Percentiles rank a stretch among this genome's conserved stretches.
These are phyloP conservation scores for Pionites leucogaster DNA, from an alignment of 2,113 vertebrate species.

Conservation along the genomic window DNA sequence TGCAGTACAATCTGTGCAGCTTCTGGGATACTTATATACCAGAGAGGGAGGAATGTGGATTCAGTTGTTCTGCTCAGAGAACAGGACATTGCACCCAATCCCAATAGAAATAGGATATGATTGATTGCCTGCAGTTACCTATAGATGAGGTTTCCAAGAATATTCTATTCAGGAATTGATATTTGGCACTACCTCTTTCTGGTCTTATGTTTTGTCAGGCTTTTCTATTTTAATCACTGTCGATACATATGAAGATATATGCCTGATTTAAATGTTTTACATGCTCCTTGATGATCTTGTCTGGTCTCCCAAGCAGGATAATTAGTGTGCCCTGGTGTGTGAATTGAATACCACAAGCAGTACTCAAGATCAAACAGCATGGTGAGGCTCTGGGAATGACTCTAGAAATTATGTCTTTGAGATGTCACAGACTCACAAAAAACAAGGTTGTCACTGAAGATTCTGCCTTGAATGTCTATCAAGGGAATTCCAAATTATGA, in stretches of 20 bases:
- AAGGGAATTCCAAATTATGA: neutral
- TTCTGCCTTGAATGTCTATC: neutral
- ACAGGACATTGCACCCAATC: neutral
- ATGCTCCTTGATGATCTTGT: neutral
- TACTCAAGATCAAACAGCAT: neutral
- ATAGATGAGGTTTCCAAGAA: neutral
- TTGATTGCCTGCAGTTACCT: neutral
- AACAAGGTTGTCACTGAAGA: neutral
- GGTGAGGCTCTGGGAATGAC: fast-evolving
- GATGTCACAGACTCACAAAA: neutral
- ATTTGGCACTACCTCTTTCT: neutral
- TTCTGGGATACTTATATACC: neutral
- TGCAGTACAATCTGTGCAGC: neutral
- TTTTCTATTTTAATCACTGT: neutral
- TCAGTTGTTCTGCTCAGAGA: neutral
- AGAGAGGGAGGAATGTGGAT: neutral
- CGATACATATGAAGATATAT: neutral
- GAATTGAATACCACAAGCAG: neutral
- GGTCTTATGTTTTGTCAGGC: neutral
- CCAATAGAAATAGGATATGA: neutral
- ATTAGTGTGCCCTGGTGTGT: fast-evolving
- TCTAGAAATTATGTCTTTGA: neutral
- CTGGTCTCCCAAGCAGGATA: neutral
- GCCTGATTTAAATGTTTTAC: neutral
- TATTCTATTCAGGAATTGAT: fast-evolving